Base-by-base conservation (phyloP, 2,888 invertebrate species). In the Rhagonycha lutea region DNA sequence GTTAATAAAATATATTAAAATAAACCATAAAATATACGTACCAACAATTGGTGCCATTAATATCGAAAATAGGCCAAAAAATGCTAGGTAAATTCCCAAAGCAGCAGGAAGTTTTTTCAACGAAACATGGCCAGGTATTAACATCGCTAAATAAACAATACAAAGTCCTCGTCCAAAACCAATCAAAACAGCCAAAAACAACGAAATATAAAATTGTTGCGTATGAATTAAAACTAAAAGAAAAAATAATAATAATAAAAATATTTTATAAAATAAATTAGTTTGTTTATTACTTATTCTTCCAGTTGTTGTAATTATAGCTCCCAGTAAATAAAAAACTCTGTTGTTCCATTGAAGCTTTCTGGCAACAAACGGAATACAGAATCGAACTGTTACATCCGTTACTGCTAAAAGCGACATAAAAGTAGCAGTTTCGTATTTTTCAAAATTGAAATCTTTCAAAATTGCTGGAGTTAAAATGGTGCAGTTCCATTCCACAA, bases 91-190 rank as follows among this genome's bases (percentile, higher is more conserved):
- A 68, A 94, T 87, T 0, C 94, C 94, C 0, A 92, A 90, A 3
- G 94, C 94, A 10, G 92, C 93, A 0, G 94, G 93, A 75, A 94
- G 84, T 75, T 92, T 91, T 78, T 92, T 91, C 12, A 94, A 83
- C 0, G 94, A 92, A 61, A 94, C 94, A 83, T 94, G 91, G 0
- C 91, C 91, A 2, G 94, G 94, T 81, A 94, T 93, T 10, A 94
- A 92, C 4, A 94, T 86, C 0, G 93, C 92, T 91, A 94, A 93
- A 83, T 94, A 94, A 7, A 94, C 92, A 4, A 94, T 94, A 73
- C 94, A 88, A 0, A 94, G 85, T 0, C 92, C 94, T 87, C 94
- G 94, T 18, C 93, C 93, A 74, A 92, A 90, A 0, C 94, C 94
- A 78, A 94, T 91, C 79, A 93, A 89, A 0, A 91, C 89, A 28